Percentiles rank a stretch among this genome's conserved stretches.
Evolutionary conservation across 1,140 invertebrate species (phyloP).

Genomic region (Penaeus japonicus): DNA sequence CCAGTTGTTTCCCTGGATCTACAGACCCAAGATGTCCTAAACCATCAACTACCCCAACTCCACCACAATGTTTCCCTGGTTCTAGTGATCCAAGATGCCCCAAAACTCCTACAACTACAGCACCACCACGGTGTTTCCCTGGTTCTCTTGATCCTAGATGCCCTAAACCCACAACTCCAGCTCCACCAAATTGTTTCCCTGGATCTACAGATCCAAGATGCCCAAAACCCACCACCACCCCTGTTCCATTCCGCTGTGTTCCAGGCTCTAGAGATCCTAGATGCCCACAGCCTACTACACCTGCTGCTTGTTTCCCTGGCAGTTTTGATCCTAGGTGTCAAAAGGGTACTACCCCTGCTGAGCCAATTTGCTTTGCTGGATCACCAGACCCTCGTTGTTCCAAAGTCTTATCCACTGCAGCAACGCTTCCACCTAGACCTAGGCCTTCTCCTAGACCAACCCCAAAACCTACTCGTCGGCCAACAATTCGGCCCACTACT

Average conservation of each 20-base stretch:
- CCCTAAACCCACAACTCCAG: conserved; percentile 13
- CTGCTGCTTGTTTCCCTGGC: conserved; percentile 11
- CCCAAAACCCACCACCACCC: not conserved
- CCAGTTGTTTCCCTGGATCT: conserved; percentile 12
- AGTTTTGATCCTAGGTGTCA: not conserved
- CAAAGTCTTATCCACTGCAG: not conserved
- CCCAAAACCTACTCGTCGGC: not conserved
- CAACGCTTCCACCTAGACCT: not conserved
- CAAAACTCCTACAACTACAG: conserved; percentile 1
- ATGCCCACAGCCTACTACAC: not conserved
- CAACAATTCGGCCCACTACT: not conserved
- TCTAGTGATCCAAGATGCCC: not conserved
- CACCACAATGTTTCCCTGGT: not conserved
- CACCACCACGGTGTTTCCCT: conserved; percentile 26
- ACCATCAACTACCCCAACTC: conserved; percentile 1
- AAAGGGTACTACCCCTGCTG: not conserved
- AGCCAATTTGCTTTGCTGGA: conserved; percentile 1
- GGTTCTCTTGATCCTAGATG: conserved; percentile 36
- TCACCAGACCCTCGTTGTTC: conserved; percentile 34
- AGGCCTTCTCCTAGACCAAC: not conserved
- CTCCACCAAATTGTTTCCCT: conserved; percentile 6
- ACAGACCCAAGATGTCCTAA: conserved; percentile 41
- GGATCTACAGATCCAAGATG: conserved; percentile 38
- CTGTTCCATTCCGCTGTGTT: not conserved
- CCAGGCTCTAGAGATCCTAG: conserved; percentile 16